phyloP scores from a whole-genome alignment of 2,113 vertebrate species.

The Fukomys damarensis region DNA sequence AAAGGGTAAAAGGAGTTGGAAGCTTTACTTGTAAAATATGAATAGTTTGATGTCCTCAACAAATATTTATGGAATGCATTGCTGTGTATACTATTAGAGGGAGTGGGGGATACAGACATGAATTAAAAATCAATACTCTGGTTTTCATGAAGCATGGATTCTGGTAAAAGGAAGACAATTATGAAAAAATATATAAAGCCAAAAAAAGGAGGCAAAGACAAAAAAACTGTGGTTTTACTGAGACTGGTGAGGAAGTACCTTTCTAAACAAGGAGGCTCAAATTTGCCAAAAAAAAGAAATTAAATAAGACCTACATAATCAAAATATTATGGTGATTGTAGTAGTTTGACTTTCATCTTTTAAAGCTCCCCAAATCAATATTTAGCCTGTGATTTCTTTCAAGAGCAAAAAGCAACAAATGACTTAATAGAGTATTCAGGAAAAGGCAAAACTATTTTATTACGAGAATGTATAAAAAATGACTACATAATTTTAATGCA shows the following conservation, averaged over 20 bases:
- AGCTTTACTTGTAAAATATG: background rate
- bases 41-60: background rate
- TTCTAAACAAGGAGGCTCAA: background rate
- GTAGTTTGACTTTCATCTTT: conserved; percentile 14
- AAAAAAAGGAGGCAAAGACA: background rate
- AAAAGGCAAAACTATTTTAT: conserved; percentile 21
- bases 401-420: conserved; percentile 9
- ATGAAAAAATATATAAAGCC: background rate
- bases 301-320: background rate
- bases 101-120: background rate
- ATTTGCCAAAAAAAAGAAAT: background rate
- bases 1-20: background rate
- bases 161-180: background rate
- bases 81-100: background rate
- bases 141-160: background rate
- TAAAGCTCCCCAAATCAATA: conserved; percentile 15
- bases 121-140: background rate
- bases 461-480: conserved; percentile 1
- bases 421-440: background rate
- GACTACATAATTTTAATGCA: background rate
- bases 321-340: background rate
- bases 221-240: background rate
- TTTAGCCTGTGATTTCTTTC: background rate
- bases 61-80: background rate
- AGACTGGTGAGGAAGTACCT: background rate